Evolutionary conservation across 1,140 invertebrate species (phyloP), one percentile per base, ranked within the genome.

Genomic region (Dendroctonus ponderosae): DNA sequence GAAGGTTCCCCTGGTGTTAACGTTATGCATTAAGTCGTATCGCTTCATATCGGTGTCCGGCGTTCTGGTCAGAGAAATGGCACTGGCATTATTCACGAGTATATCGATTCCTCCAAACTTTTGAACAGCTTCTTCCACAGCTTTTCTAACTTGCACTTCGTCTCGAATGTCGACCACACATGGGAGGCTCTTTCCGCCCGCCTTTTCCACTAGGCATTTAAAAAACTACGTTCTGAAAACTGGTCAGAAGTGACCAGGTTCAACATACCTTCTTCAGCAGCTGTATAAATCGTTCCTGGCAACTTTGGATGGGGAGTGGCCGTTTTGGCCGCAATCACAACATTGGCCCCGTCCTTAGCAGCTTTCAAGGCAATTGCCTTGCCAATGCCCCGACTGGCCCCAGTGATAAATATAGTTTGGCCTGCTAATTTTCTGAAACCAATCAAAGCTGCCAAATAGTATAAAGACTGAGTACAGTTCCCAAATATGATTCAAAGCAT

Each of bases 51-150:
- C 88, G 0, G 96, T 98, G 2, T 88, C 81, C 5, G 85, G 76
- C 0, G 97, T 99, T 9, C 84, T 85, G 0, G 95, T 96, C 15
- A 99, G 82, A 15, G 89, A 91, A 72, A 99, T 99, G 12, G 97
- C 97, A 75, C 94, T 97, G 0, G 96, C 96, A 85, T 99, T 99
- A 79, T 99, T 99, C 5, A 99, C 82, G 6, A 96, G 73, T 70
- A 98, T 92, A 78, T 99, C 97, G 75, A 99, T 97, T 5, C 95
- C 94, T 53, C 97, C 97, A 83, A 99, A 99, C 77, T 91, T 90
- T 48, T 90, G 85, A 0, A 98, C 88, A 8, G 96, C 90, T 68
- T 87, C 85, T 71, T 96, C 86, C 14, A 99, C 87, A n/a, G 96
- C 96, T 26, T 83, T 82, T 66, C 86, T 79, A 0, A 99, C 87